Percentiles rank a stretch among this genome's conserved stretches.
Conservation (phyloP, 2,888 invertebrate species). For the Tipula helvola region DNA sequence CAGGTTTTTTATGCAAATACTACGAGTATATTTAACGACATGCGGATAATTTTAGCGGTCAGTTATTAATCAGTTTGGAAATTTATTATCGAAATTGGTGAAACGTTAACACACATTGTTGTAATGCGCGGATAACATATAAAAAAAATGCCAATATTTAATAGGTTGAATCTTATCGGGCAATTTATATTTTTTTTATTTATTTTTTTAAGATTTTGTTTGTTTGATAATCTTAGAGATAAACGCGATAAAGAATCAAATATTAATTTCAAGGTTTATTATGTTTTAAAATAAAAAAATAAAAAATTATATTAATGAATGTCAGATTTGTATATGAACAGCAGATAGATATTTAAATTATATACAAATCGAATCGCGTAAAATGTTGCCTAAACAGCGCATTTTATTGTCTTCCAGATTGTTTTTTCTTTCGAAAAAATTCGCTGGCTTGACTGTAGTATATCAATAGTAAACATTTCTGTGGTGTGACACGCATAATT, state of each 20-base stretch:
- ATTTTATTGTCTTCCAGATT: not conserved
- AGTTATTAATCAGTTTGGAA: not conserved
- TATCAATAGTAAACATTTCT: not conserved
- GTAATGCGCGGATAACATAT: not conserved
- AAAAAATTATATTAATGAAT: not conserved
- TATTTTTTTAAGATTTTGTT: not conserved
- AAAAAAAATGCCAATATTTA: not conserved
- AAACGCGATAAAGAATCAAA: not conserved
- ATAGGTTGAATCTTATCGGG: not conserved
- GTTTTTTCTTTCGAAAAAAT: not conserved
- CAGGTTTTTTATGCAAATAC: not conserved
- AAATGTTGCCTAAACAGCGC: not conserved
- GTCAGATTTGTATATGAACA: not conserved
- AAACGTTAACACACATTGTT: not conserved
- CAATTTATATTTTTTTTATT: not conserved
- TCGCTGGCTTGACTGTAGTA: not conserved
- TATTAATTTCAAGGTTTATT: conserved; percentile 4
- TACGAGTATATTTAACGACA: not conserved
- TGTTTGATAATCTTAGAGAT: not conserved
- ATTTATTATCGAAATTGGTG: not conserved
- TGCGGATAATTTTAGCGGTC: not conserved
- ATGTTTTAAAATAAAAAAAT: not conserved
- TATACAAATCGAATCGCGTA: not conserved
- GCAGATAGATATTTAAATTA: not conserved
- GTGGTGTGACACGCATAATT: not conserved